Base-by-base conservation (phyloP, 2,888 invertebrate species). In the Taenaris catops region DNA sequence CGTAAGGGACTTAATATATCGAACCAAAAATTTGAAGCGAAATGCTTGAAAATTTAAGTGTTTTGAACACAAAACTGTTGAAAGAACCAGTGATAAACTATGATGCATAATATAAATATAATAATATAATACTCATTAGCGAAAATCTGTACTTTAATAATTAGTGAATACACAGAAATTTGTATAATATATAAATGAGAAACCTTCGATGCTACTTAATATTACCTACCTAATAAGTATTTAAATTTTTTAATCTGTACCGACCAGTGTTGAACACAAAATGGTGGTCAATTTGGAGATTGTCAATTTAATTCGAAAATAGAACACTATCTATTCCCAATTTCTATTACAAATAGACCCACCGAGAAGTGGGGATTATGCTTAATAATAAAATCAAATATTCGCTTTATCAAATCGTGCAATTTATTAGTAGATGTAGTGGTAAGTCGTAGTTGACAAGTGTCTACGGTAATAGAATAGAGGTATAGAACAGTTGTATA, bases 1-100 rank as follows among this genome's bases (percentile, higher is more conserved):
- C 57, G 53, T 68, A 75, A 76, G 70, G 58, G 61, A 68, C 57
- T 59, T 65, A 66, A 79, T 74, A 69, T 79, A 73, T 76, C 70
- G 80, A 84, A 72, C 86, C 86, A 84, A 86, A 84, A 83, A 86
- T 74, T 74, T 72, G 60, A 81, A 86, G 84, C 84, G 73, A 57
- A 68, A 75, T 74, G 84, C 84, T 86, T 84, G 83, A 81, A 84
- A 84, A 83, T 83, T 79, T 69, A 66, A 58, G 86, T 86, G 86
- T 86, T 86, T 72, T 76, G 73, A 86, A 86, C 84, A 84, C 84
- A 55, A 53, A 48, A 54, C 53, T 58, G 66, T 63, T 55, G 58
- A 65, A 14, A 68, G 25, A 41, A 64, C 66, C 76, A 74, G 78
- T 79, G 75, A 70, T 67, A 72, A 7, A 66, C 46, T 58, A 49